Conservation (phyloP, 2,888 invertebrate species). For the Scotopteryx bipunctaria region DNA sequence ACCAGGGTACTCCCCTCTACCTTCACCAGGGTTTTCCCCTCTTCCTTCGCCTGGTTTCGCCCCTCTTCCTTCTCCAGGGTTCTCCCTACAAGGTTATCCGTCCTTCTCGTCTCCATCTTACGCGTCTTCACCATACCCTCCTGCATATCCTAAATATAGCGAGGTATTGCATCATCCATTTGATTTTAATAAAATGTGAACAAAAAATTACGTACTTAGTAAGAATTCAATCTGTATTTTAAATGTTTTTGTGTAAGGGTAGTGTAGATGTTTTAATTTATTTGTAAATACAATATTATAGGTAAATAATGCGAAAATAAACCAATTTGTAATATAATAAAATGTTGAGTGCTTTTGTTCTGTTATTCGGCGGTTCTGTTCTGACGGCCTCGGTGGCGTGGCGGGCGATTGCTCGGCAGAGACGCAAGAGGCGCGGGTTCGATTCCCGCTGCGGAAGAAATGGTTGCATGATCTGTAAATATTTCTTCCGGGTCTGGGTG, state of each 20-base stretch:
- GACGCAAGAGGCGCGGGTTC: no score
- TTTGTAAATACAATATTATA: slow-evolving; percentile 12
- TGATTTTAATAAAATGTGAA: slow-evolving; percentile 6
- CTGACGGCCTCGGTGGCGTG: no score
- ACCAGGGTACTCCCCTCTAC: slow-evolving; percentile 4
- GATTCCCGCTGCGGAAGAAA: no score
- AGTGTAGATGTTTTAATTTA: no score
- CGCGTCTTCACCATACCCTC: slow-evolving; percentile 6
- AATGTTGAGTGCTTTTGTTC: background rate
- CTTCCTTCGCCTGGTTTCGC: slow-evolving; percentile 10
- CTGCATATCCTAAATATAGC: slow-evolving; percentile 18
- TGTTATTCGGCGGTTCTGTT: background rate
- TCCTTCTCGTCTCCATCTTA: slow-evolving; percentile 6
- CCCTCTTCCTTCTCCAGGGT: background rate
- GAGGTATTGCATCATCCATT: slow-evolving; percentile 24
- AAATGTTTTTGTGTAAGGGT: no score
- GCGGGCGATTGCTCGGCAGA: no score
- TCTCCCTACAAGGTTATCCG: background rate
- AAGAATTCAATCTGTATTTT: no score
- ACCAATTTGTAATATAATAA: background rate
- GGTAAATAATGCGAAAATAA: background rate
- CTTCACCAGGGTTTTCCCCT: no score
- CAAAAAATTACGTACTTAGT: background rate
- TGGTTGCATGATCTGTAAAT: no score
- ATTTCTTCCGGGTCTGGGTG: no score